Percentiles rank a stretch among this genome's conserved stretches.
phyloP scores from a whole-genome alignment of 2,797 vertebrate genomes.

The Sarcophilus harrisii region DNA sequence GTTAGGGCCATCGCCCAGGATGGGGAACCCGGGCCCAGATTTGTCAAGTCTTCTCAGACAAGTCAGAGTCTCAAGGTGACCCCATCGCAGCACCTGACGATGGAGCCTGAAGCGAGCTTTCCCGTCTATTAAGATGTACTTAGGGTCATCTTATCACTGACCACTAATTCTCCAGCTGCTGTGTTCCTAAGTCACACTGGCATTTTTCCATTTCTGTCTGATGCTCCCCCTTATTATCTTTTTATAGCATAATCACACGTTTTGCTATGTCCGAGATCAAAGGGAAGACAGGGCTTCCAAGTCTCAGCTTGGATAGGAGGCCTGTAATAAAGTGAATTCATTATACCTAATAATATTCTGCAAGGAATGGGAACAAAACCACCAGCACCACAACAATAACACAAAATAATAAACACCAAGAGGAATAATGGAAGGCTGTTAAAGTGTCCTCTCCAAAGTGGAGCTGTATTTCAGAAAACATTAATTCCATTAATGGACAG shows the following conservation, averaged over 20 bases:
- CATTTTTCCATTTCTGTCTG: conserved; percentile 80
- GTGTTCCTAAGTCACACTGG: conserved; percentile 68
- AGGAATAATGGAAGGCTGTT: conserved; percentile 80
- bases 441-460: conserved; percentile 75
- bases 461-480: conserved; percentile 69
- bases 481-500: neutral
- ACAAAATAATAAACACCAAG: conserved; percentile 80
- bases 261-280: conserved; percentile 84
- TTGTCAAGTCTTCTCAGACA: conserved; percentile 48
- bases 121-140: neutral
- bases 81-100: neutral
- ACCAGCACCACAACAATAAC: conserved; percentile 74
- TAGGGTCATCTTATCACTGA: neutral
- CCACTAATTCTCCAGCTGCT: neutral
- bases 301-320: conserved; percentile 81
- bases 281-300: conserved; percentile 83
- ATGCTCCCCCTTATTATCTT: conserved; percentile 83
- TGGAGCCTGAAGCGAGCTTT: neutral
- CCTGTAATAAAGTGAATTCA: conserved; percentile 85
- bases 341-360: conserved; percentile 86
- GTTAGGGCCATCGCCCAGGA: conserved; percentile 28
- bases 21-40: neutral
- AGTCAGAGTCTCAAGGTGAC: conserved; percentile 11
- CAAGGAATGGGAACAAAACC: conserved; percentile 74
- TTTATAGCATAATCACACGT: conserved; percentile 85